Conservation (phyloP, 2,113 vertebrate species). For the Apodemus speciosus region DNA sequence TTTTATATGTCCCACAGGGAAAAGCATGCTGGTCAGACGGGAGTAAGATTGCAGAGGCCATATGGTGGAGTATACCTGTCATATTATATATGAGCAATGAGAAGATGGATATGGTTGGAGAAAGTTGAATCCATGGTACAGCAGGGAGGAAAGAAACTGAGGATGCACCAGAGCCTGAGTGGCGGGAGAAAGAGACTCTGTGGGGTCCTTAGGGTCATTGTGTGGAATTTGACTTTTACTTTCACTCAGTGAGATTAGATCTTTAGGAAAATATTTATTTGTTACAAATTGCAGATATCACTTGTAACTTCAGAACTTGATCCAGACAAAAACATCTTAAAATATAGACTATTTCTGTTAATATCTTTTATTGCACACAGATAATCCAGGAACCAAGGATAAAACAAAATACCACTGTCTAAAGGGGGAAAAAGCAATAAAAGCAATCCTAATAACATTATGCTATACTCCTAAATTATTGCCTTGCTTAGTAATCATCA, state of each 20-base stretch:
- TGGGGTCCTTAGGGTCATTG: constrained; percentile 37
- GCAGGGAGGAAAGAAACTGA: not conserved
- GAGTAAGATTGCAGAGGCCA: not conserved
- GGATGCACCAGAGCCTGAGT: too few relatives aligned
- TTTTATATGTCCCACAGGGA: not conserved
- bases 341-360: constrained; percentile 12
- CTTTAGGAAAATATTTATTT: constrained; percentile 75
- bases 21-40: not conserved
- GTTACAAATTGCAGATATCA: constrained; percentile 50
- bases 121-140: not conserved
- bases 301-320: constrained; percentile 67
- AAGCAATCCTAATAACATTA: not conserved
- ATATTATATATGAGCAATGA: not conserved
- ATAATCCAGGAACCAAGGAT: not conserved
- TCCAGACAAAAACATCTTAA: constrained; percentile 44
- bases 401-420: not conserved
- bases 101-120: not conserved
- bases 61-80: accelerated
- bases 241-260: constrained; percentile 59
- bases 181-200: not conserved
- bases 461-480: not conserved
- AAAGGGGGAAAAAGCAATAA: not conserved
- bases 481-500: not conserved
- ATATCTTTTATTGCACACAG: constrained; percentile 28
- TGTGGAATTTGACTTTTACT: constrained; percentile 68